Conservation (phyloP, 2,888 invertebrate species). For the Orthonevra nobilis region DNA sequence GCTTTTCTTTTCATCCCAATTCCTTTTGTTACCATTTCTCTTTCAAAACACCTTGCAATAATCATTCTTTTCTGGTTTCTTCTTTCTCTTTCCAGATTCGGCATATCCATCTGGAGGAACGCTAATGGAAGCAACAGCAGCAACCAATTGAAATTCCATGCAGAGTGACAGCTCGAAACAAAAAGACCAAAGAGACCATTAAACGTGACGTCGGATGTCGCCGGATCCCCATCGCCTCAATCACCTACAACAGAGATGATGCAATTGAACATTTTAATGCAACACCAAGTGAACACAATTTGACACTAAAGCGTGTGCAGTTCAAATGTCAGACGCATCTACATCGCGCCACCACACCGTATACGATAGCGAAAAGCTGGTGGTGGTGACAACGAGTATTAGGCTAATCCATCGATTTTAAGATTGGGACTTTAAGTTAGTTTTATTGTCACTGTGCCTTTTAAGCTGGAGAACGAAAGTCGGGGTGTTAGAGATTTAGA, state of each 20-base stretch:
- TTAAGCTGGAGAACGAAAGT: slow-evolving; percentile 4
- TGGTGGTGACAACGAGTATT: slow-evolving; percentile 51
- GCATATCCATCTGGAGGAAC: slow-evolving; percentile 38
- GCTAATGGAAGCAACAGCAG: slow-evolving; percentile 47
- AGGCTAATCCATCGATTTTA: slow-evolving; percentile 49
- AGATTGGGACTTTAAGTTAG: slow-evolving; percentile 48
- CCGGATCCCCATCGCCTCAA: slow-evolving; percentile 36
- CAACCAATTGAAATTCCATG: slow-evolving; percentile 24
- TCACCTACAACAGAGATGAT: slow-evolving; percentile 57
- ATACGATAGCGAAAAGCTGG: slow-evolving; percentile 47
- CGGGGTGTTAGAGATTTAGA: slow-evolving; percentile 2
- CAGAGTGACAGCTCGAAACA: slow-evolving; percentile 38
- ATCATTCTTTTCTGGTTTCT: not conserved
- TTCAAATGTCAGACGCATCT: slow-evolving; percentile 50
- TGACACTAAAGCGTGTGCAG: slow-evolving; percentile 54
- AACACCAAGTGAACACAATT: slow-evolving; percentile 54
- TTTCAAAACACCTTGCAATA: slow-evolving; percentile 9
- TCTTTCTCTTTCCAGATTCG: slow-evolving; percentile 36
- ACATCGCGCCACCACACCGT: slow-evolving; percentile 46
- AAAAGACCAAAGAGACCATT: slow-evolving; percentile 1
- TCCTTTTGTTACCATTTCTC: slow-evolving; percentile 33
- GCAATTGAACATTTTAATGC: slow-evolving; percentile 59
- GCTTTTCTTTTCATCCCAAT: slow-evolving; percentile 42
- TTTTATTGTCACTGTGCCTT: slow-evolving; percentile 62
- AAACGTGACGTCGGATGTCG: slow-evolving; percentile 39